Evolutionary conservation across 2,888 invertebrate genomes (phyloP), one percentile per base, ranked within the genome.

Genomic region (Phasia obesa): DNA sequence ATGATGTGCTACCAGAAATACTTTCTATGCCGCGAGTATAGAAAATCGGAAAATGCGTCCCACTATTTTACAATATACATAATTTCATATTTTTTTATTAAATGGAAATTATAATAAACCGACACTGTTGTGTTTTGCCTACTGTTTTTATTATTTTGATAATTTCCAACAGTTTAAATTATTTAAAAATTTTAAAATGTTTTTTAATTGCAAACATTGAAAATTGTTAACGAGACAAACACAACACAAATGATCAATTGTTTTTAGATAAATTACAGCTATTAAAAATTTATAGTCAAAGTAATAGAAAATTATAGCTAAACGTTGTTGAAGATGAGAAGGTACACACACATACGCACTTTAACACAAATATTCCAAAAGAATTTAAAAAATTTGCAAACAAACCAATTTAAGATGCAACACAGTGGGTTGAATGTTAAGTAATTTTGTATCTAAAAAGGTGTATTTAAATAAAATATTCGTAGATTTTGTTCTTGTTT

Each of bases 191-290:
- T 38, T 9, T 3, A 42, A 42, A 42, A 2, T 38, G 0, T 57
- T 27, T 42, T 59, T 51, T 38, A 4, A 4, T 42, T 38, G 3
- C 53, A 76, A 60, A 23, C 67, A 76, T 53, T 70, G 64, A 64
- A 35, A 47, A 31, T 47, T 13, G 67, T 59, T 15, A 53, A 53
- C 9, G 15, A 25, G 19, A 55, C 15, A 49, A 49, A 27, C 7
- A 38, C 62, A 55, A 21, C 23, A 21, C 23, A 38, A 38, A 21
- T 62, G 62, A 62, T 70, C 47, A 47, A 49, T 69, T n/a, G 9
- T 35, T 67, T 59, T 0, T 49, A 27, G 23, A 27, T 27, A 76
- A 62, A 57, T 44, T 57, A 44, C 47, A n/a, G 47, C 59, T 23
- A 35, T 47, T 21, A 31, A 55, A 69, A 27, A 35, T 11, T 23